Evolutionary conservation across 2,797 vertebrate genomes (phyloP), one percentile per base, ranked within the genome.

Genomic region (Dryobates pubescens): DNA sequence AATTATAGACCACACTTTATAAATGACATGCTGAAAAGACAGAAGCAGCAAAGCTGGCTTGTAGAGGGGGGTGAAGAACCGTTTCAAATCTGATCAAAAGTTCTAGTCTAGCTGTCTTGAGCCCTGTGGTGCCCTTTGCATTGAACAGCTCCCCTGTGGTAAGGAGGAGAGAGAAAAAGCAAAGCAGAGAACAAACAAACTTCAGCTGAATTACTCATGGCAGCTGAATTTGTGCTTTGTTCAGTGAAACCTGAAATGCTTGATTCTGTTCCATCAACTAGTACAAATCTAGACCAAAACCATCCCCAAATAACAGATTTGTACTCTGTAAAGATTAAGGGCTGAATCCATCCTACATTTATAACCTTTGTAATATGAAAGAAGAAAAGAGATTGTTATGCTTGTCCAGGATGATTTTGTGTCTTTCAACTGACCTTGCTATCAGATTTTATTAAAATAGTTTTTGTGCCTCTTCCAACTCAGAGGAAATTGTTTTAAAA

Each of bases 1-100:
- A 75, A 84, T 82, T 93, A 88, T 61, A 84, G 62, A 38, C 15
- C 8, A 19, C 24, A 29, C 10, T 87, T 85, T 84, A 67, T 71
- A 79, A 84, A 82, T 57, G 18, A 68, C 1, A 0, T 62, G 58
- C 24, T 90, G 61, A 89, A 92, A 94, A 65, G 30, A 12, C 30
- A 84, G 49, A 79, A 58, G 65, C 92, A 90, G 92, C 10, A 41
- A 95, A 91, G 30, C 51, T 77, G 24, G 62, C 61, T 71, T 54
- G 30, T 7, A 10, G 2, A 64, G 20, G n/a, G n/a, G 4, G 8
- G 10, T 7, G 17, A 34, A 80, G 41, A 91, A 54, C 5, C 2
- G 15, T 54, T 86, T 88, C 70, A 86, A 43, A 49, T 54, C 41
- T 49, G 20, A 83, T 49, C 54, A 85, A 47, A 88, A 67, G 65